Percentiles rank a stretch among this genome's conserved stretches.
Evolutionary conservation across 1,140 invertebrate species (phyloP).

Genomic region (Aphelenchoides fujianensis): DNA sequence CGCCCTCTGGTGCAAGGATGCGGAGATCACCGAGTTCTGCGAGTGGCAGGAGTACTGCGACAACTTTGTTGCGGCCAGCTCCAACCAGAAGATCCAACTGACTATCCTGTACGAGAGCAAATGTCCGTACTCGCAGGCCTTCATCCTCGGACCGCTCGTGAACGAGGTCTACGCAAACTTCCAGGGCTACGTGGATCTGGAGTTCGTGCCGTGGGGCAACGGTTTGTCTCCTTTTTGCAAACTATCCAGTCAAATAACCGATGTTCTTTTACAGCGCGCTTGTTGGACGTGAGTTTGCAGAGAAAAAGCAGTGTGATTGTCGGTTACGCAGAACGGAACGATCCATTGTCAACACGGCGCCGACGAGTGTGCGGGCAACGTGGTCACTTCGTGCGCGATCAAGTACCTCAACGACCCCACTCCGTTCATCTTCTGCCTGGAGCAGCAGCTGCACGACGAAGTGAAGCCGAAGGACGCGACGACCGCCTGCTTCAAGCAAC

Average conservation of each 20-base stretch:
- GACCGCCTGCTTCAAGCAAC: slow-evolving; percentile 1
- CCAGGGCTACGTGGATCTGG: neutral
- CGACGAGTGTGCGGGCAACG: slow-evolving; percentile 28
- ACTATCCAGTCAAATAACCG: neutral
- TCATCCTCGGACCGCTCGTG: neutral
- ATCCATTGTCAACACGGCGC: slow-evolving; percentile 32
- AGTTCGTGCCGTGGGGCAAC: neutral
- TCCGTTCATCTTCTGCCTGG: slow-evolving; percentile 34
- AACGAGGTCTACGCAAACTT: slow-evolving; percentile 1
- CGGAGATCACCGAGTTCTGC: slow-evolving; percentile 10
- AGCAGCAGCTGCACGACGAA: slow-evolving; percentile 19
- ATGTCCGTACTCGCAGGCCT: slow-evolving; percentile 7
- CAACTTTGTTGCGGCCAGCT: neutral
- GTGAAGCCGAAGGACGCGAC: slow-evolving; percentile 18
- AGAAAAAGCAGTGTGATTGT: neutral
- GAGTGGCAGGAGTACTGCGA: slow-evolving; percentile 13
- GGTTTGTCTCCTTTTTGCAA: neutral
- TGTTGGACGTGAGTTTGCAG: neutral
- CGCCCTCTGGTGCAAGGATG: slow-evolving; percentile 12
- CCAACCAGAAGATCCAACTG: slow-evolving; percentile 15
- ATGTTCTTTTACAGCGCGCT: neutral
- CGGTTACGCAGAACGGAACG: slow-evolving; percentile 22
- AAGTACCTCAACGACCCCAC: slow-evolving; percentile 25
- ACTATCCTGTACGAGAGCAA: slow-evolving; percentile 10
- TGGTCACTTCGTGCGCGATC: slow-evolving; percentile 36